phyloP scores from a whole-genome alignment of 1,140 invertebrate genomes.

The Trinorchestia longiramus region DNA sequence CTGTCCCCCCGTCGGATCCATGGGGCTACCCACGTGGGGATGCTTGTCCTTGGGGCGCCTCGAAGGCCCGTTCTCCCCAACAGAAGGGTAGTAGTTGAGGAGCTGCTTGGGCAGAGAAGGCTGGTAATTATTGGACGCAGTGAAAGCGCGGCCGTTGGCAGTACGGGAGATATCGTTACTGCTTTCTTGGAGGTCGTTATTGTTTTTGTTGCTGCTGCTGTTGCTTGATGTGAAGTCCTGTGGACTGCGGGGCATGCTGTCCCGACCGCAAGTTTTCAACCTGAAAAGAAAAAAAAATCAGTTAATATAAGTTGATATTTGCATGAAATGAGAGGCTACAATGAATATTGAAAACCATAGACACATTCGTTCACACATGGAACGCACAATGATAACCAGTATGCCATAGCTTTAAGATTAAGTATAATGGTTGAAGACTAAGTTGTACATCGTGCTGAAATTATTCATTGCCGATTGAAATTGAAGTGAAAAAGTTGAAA shows the following conservation, averaged over 20 bases:
- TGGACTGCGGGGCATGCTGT: background rate
- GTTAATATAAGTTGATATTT: background rate
- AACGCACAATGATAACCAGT: too few relatives aligned
- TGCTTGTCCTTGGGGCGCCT: background rate
- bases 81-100: conserved; percentile 21
- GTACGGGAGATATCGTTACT: background rate
- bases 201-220: background rate
- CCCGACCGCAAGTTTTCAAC: background rate
- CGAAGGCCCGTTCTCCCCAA: background rate
- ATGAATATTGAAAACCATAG: too few relatives aligned
- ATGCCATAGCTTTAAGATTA: too few relatives aligned
- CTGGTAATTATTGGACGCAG: background rate
- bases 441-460: too few relatives aligned
- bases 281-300: background rate
- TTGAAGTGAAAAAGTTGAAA: too few relatives aligned
- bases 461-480: too few relatives aligned
- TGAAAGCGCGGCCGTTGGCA: conserved; percentile 12
- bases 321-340: too few relatives aligned
- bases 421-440: too few relatives aligned
- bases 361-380: too few relatives aligned
- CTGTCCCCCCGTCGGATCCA: background rate
- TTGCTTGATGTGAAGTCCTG: background rate
- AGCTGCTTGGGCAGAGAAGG: background rate
- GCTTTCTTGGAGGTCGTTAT: background rate
- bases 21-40: conserved; percentile 13